phyloP scores from a whole-genome alignment of 2,797 vertebrate species.

The Melanotaenia parkinsoni region DNA sequence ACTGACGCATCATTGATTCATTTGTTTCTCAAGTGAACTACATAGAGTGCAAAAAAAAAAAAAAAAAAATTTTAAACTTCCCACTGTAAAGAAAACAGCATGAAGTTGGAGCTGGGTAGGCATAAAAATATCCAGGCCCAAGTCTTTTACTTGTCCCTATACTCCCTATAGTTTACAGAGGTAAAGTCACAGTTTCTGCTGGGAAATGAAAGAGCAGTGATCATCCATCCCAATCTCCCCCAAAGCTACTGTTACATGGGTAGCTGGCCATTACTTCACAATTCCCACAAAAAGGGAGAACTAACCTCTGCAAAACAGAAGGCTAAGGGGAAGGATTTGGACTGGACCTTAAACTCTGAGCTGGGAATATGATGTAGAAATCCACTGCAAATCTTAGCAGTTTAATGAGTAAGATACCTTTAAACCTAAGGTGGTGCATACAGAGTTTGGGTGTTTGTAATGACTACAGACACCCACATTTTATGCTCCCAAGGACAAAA shows the following conservation, averaged over 20 bases:
- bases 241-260: not conserved
- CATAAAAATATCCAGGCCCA: not conserved
- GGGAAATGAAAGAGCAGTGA: not conserved
- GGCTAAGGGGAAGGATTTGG: not conserved
- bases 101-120: not conserved
- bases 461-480: not conserved
- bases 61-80: not conserved
- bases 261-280: not conserved
- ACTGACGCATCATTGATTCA: not conserved
- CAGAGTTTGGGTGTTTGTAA: not conserved
- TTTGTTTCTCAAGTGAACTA: not conserved
- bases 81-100: not conserved
- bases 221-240: not conserved
- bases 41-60: too few species aligned
- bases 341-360: not conserved
- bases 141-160: not conserved
- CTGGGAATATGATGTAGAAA: not conserved
- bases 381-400: not conserved
- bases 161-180: too few species aligned
- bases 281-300: not conserved
- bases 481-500: not conserved
- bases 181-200: not conserved
- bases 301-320: not conserved
- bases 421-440: not conserved
- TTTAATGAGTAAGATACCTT: not conserved